Conservation (phyloP, 2,113 vertebrate species). For the Proteles cristata region DNA sequence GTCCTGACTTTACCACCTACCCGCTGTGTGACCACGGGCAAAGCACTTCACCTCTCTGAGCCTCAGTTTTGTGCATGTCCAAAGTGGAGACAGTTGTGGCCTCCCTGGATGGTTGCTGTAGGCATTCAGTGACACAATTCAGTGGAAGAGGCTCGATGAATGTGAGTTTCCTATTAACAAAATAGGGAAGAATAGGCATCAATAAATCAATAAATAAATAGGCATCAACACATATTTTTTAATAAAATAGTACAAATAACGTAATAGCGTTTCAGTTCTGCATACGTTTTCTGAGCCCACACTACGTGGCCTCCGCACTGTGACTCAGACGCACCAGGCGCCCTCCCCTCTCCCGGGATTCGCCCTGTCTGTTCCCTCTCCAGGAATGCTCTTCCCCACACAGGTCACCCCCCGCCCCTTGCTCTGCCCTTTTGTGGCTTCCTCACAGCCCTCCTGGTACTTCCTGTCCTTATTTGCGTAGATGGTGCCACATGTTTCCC, state of each 20-base stretch:
- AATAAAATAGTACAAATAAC: background rate
- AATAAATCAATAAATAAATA: too few relatives aligned
- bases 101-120: background rate
- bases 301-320: background rate
- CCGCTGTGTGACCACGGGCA: background rate
- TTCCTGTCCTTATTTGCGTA: background rate
- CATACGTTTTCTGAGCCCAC: background rate
- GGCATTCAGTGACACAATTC: background rate
- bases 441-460: fast-evolving
- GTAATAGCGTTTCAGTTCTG: background rate
- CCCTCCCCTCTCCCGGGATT: background rate
- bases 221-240: background rate
- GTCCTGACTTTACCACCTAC: background rate
- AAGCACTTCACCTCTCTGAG: background rate
- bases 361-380: background rate
- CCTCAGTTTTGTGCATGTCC: background rate
- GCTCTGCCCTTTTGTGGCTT: background rate
- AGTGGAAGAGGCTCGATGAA: background rate
- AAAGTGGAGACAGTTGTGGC: background rate
- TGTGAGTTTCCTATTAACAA: background rate
- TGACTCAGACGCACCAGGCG: background rate
- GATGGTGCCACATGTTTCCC: background rate
- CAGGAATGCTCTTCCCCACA: background rate
- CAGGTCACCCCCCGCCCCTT: background rate
- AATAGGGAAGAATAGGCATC: background rate